A percentile compares a stretch with the other conserved stretches of the same genome.
Evolutionary conservation across 1,140 invertebrate species (phyloP).

Genomic region (Oreohelix idahoensis): DNA sequence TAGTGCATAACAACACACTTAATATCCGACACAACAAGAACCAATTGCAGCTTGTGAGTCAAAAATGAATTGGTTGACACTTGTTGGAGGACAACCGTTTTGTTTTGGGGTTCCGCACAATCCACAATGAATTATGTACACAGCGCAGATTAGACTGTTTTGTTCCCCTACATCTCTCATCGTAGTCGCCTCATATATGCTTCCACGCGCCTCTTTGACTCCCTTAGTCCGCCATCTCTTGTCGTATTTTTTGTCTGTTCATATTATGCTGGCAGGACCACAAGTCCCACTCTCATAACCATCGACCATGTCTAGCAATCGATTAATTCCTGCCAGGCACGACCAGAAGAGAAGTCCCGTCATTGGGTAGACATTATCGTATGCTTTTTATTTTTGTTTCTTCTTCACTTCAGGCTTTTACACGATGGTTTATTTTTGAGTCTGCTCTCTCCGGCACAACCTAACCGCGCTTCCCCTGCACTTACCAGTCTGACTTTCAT

Average conservation of each 20-base stretch:
- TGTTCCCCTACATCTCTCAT: background rate
- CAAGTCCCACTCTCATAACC: background rate
- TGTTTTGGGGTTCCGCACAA: background rate
- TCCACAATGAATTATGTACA: background rate
- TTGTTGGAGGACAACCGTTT: background rate
- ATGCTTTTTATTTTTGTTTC: background rate
- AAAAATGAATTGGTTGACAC: too few species aligned
- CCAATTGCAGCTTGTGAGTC: too few species aligned
- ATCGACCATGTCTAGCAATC: background rate
- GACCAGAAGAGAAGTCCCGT: background rate
- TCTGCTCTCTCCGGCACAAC: too few species aligned
- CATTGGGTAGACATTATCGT: background rate
- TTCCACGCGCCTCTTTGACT: background rate
- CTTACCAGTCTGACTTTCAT: too few species aligned
- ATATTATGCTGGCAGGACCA: background rate
- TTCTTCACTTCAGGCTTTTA: too few species aligned
- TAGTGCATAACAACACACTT: too few species aligned
- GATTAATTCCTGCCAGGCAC: background rate
- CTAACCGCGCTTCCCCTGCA: too few species aligned
- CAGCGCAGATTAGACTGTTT: background rate
- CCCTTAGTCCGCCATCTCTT: background rate
- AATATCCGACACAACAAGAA: too few species aligned
- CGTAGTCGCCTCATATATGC: background rate
- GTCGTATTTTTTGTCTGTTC: background rate
- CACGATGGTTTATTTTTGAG: too few species aligned